Base-by-base conservation (phyloP, 2,888 invertebrate species). In the Xestia c-nigrum region DNA sequence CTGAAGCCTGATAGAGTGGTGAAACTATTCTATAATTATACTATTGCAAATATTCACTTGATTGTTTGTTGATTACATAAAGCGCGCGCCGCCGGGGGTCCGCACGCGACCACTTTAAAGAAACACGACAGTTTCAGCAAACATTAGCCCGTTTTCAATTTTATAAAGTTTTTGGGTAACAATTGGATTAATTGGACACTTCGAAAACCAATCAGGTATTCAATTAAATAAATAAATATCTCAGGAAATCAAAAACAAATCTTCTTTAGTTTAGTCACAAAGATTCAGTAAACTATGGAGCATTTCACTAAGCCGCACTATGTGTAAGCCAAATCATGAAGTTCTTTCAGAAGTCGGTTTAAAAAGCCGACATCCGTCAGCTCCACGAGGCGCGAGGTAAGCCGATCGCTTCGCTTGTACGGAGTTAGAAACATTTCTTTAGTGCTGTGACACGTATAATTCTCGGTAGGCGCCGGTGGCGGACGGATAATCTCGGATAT, bases 401-500 rank as follows among this genome's bases (percentile, higher is more conserved):
- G 74, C 66, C 74, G 70, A 40, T 55, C 63, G 47, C 63, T 71
- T 67, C 55, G 68, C 80, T 75, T 85, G 81, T 81, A 64, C 70
- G n/a, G 46, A 40, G 63, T 57, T 57, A 59, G 52, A 40, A 70
- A 71, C 70, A 67, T 71, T 74, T 80, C 57, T 70, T 82, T 61
- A 74, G 80, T 21, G 68, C 31, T 50, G 47, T 46, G 74, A 84
- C 81, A 74, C 47, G 52, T 81, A 71, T 82, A 74, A 84, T 71
- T 59, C 70, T 52, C 21, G 46, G 85, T 68, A 59, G 57, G 70
- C 84, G 69, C 38, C 57, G 64, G 50, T 24, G 31, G 43, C 9
- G 52, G 63, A 63, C 64, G 50, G 76, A 80, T 86, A 77, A 81
- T 84, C 76, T 75, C 67, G 71, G 72, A 67, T 75, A 72, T 86